Evolutionary conservation across 2,113 vertebrate genomes (phyloP), one percentile per base, ranked within the genome.

Genomic region (Loxodonta africana): DNA sequence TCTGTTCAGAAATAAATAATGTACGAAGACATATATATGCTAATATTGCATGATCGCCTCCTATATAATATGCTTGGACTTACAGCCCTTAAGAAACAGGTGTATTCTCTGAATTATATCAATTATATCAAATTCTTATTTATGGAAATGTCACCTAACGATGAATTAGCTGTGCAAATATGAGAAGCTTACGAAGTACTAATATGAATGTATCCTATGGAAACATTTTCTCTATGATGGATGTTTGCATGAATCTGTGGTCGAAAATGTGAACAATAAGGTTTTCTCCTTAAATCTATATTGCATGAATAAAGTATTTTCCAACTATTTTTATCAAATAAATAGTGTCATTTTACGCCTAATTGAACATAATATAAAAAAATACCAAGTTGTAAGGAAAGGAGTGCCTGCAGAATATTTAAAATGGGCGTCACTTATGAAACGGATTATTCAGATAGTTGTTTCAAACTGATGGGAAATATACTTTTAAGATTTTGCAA

Each of bases 231-330:
- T 62, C 37, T 15, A 3, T 25, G 17, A 69, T 78, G 12, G 11
- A 78, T 88, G 48, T 71, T 71, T 62, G 37, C 17, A 8, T 2
- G 30, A 73, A 28, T 65, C 30, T 28, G 9, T 67, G 69, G 53
- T 63, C 69, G 74, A 89, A 88, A 92, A 74, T 17, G 46, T 77
- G 48, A 94, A 91, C 26, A 51, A 83, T 85, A 46, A 80, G 51
- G 25, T 33, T 57, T 44, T 85, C 46, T 2, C 30, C 60, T 84
- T 88, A 89, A 89, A 85, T 1, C 7, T 73, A 1, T n/a, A 60
- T 77, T 67, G 8, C 26, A 57, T 67, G 25, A 89, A 80, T 83
- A 11, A 95, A 95, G 41, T 77, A 63, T 88, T 92, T 28, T 33
- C 85, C 87, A 7, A 53, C 10, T 44, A 33, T 18, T 73, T 90